A percentile compares a stretch with the other conserved stretches of the same genome.
Evolutionary conservation across 2,113 vertebrate species (phyloP).

Genomic region (Anhinga rufa): DNA sequence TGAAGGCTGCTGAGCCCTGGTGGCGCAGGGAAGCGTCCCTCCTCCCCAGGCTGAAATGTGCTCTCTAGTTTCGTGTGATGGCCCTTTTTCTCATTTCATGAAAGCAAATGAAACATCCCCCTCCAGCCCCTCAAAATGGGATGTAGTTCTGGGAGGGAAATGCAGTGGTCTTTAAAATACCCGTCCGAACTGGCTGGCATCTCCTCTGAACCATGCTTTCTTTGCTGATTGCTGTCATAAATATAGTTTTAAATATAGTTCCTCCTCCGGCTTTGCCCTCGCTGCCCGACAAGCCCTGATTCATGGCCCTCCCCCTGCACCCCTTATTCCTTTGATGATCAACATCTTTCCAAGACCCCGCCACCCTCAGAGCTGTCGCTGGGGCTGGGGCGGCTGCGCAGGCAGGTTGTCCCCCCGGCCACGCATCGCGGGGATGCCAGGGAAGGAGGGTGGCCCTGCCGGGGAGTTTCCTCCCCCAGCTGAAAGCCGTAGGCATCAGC

Average conservation of each 20-base stretch:
- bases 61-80: rapidly evolving
- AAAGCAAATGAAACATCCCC: neutral
- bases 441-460: neutral
- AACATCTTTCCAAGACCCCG: neutral
- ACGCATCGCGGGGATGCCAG: rapidly evolving
- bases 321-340: neutral
- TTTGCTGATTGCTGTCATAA: neutral
- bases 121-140: rapidly evolving
- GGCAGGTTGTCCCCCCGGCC: neutral
- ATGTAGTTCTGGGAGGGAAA: neutral
- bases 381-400: rapidly evolving
- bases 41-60: neutral
- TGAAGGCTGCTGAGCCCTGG: neutral
- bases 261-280: neutral
- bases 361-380: neutral
- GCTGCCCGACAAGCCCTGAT: neutral
- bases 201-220: neutral
- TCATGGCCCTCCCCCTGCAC: neutral
- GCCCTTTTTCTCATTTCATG: neutral
- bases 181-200: neutral
- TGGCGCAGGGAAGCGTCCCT: neutral
- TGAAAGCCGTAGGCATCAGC: neutral
- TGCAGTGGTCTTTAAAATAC: neutral
- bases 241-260: neutral
- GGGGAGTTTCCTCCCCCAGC: neutral